phyloP scores from a whole-genome alignment of 2,888 invertebrate genomes.

The Athrips mouffetella region DNA sequence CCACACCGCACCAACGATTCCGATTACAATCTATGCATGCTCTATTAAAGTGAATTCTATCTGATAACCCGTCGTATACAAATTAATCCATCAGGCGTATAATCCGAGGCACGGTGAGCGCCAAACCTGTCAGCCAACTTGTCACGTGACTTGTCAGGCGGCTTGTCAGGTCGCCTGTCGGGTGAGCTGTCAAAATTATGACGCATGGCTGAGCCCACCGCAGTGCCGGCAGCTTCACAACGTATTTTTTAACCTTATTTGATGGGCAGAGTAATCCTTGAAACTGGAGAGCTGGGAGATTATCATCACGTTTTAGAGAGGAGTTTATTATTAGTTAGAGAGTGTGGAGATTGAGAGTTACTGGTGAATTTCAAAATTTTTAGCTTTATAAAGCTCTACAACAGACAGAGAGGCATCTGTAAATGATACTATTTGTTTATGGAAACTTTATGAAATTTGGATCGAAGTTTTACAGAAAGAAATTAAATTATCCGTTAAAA shows the following conservation, averaged over 20 bases:
- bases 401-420: no score
- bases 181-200: slow-evolving; percentile 67
- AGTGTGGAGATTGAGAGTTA: slow-evolving; percentile 35
- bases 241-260: slow-evolving; percentile 36
- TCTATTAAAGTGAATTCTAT: slow-evolving; percentile 42
- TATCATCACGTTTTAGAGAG: slow-evolving; percentile 25
- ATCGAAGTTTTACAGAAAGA: no score
- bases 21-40: slow-evolving; percentile 42
- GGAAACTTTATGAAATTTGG: no score
- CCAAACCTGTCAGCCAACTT: slow-evolving; percentile 26
- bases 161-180: slow-evolving; percentile 55
- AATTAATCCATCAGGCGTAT: slow-evolving; percentile 73
- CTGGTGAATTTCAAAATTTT: no score
- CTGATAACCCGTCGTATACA: slow-evolving; percentile 44
- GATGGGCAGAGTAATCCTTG: slow-evolving; percentile 42
- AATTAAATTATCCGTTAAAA: no score
- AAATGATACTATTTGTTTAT: no score
- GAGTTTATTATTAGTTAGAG: slow-evolving; percentile 28
- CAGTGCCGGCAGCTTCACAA: slow-evolving; percentile 45
- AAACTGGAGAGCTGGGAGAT: slow-evolving; percentile 44
- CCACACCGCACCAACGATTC: slow-evolving; percentile 25
- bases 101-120: slow-evolving; percentile 58
- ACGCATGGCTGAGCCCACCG: slow-evolving; percentile 68
- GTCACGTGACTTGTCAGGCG: slow-evolving; percentile 43
- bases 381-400: no score